phyloP scores from a whole-genome alignment of 2,797 vertebrate genomes.

The Aldrovandia affinis region DNA sequence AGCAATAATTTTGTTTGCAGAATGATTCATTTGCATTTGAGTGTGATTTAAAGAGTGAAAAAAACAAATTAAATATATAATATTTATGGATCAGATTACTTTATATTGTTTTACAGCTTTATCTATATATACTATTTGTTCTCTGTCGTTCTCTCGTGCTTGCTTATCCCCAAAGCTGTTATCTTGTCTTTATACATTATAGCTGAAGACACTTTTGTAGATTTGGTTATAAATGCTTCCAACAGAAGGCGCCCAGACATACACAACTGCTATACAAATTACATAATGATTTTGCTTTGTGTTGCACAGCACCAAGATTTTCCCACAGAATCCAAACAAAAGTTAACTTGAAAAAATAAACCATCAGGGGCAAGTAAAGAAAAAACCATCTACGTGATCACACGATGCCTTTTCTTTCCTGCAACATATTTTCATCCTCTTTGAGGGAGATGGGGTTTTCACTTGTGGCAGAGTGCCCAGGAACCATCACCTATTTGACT shows the following conservation, averaged over 20 bases:
- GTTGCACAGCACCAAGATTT: neutral
- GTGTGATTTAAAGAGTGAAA: neutral
- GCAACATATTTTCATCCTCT: neutral
- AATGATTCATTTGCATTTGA: neutral
- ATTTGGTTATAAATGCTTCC: neutral
- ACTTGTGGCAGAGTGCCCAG: neutral
- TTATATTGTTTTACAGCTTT: neutral
- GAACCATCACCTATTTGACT: neutral
- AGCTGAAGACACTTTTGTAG: neutral
- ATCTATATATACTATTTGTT: neutral
- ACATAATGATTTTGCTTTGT: neutral
- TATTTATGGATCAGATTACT: neutral
- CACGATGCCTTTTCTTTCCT: neutral
- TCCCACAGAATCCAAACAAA: constrained; percentile 5
- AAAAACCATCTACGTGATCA: constrained; percentile 6
- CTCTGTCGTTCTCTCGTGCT: neutral
- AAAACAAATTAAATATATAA: neutral
- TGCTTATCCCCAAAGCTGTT: neutral
- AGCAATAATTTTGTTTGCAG: neutral
- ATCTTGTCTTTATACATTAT: neutral
- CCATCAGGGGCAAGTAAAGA: neutral
- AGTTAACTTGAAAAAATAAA: constrained; percentile 17
- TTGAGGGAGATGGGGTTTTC: neutral
- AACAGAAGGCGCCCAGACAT: neutral
- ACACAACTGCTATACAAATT: neutral